Evolutionary conservation across 1,140 invertebrate species (phyloP), one percentile per base, ranked within the genome.

Genomic region (Brachionus rotundiformis): DNA sequence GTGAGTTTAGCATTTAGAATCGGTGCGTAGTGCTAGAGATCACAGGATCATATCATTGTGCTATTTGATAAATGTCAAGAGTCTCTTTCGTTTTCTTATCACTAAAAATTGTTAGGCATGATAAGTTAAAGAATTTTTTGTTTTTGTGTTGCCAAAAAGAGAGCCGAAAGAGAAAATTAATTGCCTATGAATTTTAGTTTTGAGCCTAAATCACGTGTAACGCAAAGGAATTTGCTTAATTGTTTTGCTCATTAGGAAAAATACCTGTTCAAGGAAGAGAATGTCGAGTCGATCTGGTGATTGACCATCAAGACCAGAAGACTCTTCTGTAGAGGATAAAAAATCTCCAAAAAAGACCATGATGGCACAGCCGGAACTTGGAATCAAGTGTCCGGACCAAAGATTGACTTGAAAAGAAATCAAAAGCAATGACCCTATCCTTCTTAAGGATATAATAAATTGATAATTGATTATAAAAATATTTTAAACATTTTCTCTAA

Each of bases 61-160:
- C 19, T 54, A 19, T 54, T 54, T 54, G 47, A 54, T 68, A 68
- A 68, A 68, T 68, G 63, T 68, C 63, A 68, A 68, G 63, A 36
- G 61, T 10, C n/a, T 13, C 19, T 27, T 61, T 29, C 7, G n/a
- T 61, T 65, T 27, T 31, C 6, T 13, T 31, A 63, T 29, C 8
- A 29, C 27, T 33, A 33, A 13, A 33, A 33, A 5, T 68, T 68
- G 63, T 68, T 68, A 33, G 63, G 63, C 63, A 68, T 68, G 63
- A 68, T 68, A 68, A 68, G 63, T 68, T 68, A n/a, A 68, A 39
- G 63, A 68, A 63, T 63, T 63, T 65, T 68, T 68, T 68, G 27
- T 33, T 63, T 63, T 65, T 68, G 33, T 68, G 27, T 33, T 2
- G 1, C n/a, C 31, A 13, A n/a, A n/a, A n/a, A n/a, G n/a, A n/a